Evolutionary conservation across 64 coral and sea anemone species (phyloP), one percentile per base, ranked within the genome.

Genomic region (Dendronephthya gigantea): DNA sequence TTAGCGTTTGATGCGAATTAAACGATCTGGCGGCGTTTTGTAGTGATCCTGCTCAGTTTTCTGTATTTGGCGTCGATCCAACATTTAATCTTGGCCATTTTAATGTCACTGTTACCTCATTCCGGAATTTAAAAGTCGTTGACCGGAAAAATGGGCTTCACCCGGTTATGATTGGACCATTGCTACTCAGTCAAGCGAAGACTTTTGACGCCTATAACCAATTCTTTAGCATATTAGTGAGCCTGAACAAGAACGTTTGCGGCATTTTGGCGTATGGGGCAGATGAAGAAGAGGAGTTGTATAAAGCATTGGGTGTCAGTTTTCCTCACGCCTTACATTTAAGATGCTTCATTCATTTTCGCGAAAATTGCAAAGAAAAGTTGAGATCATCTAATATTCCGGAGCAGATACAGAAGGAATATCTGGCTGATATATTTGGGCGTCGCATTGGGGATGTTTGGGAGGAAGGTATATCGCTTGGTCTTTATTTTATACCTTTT

Each of bases 1-100:
- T 58, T 90, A 19, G 83, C 39, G 31, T 75, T 75, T 76, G 68
- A 90, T 50, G 88, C 37, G 65, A 90, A 81, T 13, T 90, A 37
- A 23, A 90, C 23, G 88, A 90, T 35, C 41, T 90, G n/a, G n/a
- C n/a, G n/a, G n/a, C n/a, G n/a, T n/a, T n/a, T n/a, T n/a, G n/a
- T n/a, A n/a, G n/a, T n/a, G n/a, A n/a, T n/a, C n/a, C n/a, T n/a
- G n/a, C n/a, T n/a, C n/a, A n/a, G n/a, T n/a, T n/a, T n/a, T n/a
- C n/a, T n/a, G n/a, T n/a, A n/a, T n/a, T n/a, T n/a, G n/a, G n/a
- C n/a, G n/a, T n/a, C n/a, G n/a, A n/a, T 19, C 68, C 85, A 6
- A 87, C 85, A 2, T 87, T 87, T 62, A 87, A 72, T 55, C 62
- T 87, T 48, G 59, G 85, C 12, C 50, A 15, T 33, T 87, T 87